Evolutionary conservation across 2,113 vertebrate species (phyloP).

Genomic region (Zingel zingel): DNA sequence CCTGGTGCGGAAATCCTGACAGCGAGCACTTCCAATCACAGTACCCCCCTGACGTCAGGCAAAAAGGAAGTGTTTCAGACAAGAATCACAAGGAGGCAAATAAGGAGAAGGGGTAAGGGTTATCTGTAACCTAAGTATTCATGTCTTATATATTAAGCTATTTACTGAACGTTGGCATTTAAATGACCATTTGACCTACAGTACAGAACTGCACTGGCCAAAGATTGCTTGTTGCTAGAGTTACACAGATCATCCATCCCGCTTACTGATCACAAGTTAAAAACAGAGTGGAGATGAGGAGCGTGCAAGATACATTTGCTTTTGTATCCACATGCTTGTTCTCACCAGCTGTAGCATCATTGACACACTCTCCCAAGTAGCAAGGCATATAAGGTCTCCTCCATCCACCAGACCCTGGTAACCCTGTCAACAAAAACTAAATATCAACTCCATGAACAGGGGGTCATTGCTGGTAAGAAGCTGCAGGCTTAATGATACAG

Average conservation of each 20-base stretch:
- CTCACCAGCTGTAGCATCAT: slow-evolving; percentile 97
- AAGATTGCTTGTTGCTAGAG: slow-evolving; percentile 5
- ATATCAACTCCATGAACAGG: slow-evolving; percentile 9
- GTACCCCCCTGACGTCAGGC: slow-evolving; percentile 89
- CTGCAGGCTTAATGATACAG: background rate
- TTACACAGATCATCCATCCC: slow-evolving; percentile 22
- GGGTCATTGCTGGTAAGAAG: background rate
- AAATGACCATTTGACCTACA: slow-evolving; percentile 58
- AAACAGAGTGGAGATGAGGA: background rate
- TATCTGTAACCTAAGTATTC: slow-evolving; percentile 20
- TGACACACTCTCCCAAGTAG: slow-evolving; percentile 95
- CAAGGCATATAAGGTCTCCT: slow-evolving; percentile 90
- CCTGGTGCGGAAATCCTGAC: slow-evolving; percentile 90
- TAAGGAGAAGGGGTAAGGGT: background rate
- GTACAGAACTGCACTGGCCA: background rate
- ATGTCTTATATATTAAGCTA: slow-evolving; percentile 21
- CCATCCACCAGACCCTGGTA: slow-evolving; percentile 98
- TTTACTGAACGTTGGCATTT: slow-evolving; percentile 67
- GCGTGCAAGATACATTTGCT: slow-evolving; percentile 1
- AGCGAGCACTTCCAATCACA: slow-evolving; percentile 95
- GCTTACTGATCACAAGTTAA: slow-evolving; percentile 11
- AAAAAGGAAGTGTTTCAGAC: slow-evolving; percentile 11
- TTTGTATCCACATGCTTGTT: slow-evolving; percentile 25
- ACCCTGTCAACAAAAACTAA: slow-evolving; percentile 82
- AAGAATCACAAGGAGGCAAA: slow-evolving; percentile 1